phyloP scores from a whole-genome alignment of 2,797 vertebrate species.

The Pitangus sulphuratus region DNA sequence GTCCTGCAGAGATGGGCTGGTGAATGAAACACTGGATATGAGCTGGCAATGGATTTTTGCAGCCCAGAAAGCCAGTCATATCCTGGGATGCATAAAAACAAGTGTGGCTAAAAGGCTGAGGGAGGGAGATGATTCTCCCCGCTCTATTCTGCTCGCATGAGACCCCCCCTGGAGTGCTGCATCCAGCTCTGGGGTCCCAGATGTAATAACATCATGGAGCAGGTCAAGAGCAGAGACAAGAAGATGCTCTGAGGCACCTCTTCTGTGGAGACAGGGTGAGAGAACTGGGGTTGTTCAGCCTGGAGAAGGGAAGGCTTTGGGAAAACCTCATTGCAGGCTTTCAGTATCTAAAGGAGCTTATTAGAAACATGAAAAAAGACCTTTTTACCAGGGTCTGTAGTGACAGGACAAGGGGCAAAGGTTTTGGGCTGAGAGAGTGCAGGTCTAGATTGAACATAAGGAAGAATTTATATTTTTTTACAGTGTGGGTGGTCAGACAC shows the following conservation, averaged over 20 bases:
- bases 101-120: not conserved
- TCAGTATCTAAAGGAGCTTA: not conserved
- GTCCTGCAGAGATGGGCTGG: not conserved
- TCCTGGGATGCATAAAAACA: not conserved
- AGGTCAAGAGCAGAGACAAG: not conserved
- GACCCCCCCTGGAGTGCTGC: not conserved
- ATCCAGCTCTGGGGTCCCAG: not conserved
- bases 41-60: not conserved
- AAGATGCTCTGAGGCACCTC: not conserved
- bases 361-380: not conserved
- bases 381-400: not conserved
- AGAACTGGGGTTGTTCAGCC: not conserved
- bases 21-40: not conserved
- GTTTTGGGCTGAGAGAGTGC: not conserved
- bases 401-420: not conserved
- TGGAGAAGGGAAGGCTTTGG: not conserved
- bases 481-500: not conserved
- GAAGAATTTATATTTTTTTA: not conserved
- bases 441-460: not conserved
- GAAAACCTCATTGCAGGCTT: not conserved
- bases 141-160: not conserved
- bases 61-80: accelerated
- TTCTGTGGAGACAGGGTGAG: accelerated
- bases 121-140: not conserved
- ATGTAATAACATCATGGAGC: not conserved